Base-by-base conservation (phyloP, 2,113 vertebrate species). In the Poeciliopsis prolifica region DNA sequence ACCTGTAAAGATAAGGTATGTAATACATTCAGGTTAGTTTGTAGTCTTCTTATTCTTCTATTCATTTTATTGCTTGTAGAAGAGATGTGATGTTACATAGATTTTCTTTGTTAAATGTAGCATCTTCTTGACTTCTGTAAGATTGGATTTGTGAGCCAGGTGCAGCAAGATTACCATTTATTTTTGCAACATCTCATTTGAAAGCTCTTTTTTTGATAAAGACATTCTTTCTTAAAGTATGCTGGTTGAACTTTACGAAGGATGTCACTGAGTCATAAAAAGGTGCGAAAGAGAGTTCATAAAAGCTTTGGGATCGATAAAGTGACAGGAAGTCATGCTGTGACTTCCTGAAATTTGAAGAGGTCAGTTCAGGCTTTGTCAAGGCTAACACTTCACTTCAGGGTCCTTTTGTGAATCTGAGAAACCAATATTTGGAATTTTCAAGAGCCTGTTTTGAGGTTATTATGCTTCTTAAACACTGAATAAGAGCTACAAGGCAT, bases 281-380 rank as follows among this genome's bases (percentile, higher is more conserved):
- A 28, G 65, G 15, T 29, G n/a, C 44, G 37, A 67, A 42, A 37
- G 22, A 26, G 24, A 65, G n/a, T 26, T 3, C 5, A 31, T 48
- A n/a, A 65, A 24, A 10, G 19, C 63, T 65, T 65, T 44, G 35
- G 65, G 42, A 28, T 40, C 15, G 65, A 44, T 67, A 67, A 66
- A 10, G 15, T 33, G 6, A 7, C 65, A 42, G 65, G 65, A 67
- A 65, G 31, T 58, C 63, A 12, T 11, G 7, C 7, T 19, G 13
- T 13, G 28, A 13, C n/a, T 28, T 26, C 22, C 9, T 42, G n/a
- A 9, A 17, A 42, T 17, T 8, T 40, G 40, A 12, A n/a, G 51
- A 58, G 3, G 24, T 10, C 7, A 10, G 17, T 48, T 37, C 63
- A 11, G 10, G 2, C 17, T 40, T 44, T 67, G 26, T 44, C 65